Evolutionary conservation across 2,797 vertebrate genomes (phyloP).

Genomic region (Eupleurogrammus muticus): DNA sequence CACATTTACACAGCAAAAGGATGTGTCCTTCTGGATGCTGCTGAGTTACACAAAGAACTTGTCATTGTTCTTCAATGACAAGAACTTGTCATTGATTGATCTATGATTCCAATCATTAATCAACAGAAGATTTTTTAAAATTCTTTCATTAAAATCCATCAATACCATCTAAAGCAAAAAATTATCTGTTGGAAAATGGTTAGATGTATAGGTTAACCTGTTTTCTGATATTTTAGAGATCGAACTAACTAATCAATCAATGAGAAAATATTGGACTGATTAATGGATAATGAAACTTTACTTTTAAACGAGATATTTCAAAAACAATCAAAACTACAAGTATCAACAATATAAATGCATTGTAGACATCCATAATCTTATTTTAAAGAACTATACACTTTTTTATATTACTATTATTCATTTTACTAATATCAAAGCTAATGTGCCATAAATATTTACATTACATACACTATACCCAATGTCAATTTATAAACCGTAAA

Average conservation of each 20-base stretch:
- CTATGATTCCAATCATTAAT: no score
- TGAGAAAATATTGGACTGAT: no score
- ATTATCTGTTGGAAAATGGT: no score
- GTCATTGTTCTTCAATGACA: no score
- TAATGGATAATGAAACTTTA: background rate
- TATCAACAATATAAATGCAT: background rate
- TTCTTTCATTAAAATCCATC: no score
- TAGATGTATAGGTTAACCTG: no score
- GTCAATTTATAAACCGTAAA: background rate
- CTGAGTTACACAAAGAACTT: background rate
- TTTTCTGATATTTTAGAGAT: no score
- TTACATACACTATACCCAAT: background rate
- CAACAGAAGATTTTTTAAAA: no score
- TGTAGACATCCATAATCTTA: background rate
- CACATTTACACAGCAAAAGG: conserved; percentile 20
- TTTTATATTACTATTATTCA: background rate
- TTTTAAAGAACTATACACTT: background rate
- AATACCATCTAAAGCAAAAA: no score
- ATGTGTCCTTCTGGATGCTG: conserved; percentile 14
- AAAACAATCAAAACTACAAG: background rate
- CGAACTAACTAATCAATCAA: no score
- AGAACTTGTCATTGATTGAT: no score
- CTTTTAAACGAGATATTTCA: conserved; percentile 6
- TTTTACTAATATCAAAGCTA: background rate
- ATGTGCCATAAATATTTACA: background rate